Evolutionary conservation across 2,113 vertebrate genomes (phyloP).

Genomic region (Ondatra zibethicus): DNA sequence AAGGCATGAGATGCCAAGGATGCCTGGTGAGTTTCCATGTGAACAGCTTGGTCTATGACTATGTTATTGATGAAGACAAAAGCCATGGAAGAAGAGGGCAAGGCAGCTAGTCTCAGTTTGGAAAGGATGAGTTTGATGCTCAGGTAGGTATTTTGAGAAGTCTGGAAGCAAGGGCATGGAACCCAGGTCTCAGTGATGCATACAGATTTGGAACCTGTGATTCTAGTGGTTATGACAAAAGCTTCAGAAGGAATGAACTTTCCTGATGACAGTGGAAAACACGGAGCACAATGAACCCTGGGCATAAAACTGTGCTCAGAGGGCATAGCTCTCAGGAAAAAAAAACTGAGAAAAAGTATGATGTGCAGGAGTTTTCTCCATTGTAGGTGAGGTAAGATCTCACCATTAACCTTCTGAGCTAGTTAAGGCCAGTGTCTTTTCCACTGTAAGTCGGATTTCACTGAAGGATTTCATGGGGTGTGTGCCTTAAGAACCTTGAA

Average conservation of each 20-base stretch:
- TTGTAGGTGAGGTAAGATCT: background rate
- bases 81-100: no score
- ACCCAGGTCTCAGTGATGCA: no score
- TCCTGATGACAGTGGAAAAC: background rate
- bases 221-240: background rate
- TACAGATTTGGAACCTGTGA: background rate
- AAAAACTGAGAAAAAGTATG: background rate
- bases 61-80: background rate
- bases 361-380: background rate
- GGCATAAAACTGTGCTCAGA: accelerated
- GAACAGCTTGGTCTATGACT: background rate
- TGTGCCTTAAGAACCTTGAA: no score
- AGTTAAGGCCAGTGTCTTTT: background rate
- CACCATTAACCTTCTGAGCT: background rate
- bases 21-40: background rate
- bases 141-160: background rate
- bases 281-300: background rate
- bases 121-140: background rate
- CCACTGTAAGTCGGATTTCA: background rate
- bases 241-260: background rate
- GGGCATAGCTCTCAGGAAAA: background rate
- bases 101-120: background rate
- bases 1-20: background rate
- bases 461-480: no score
- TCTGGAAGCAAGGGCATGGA: background rate